phyloP scores from a whole-genome alignment of 1,140 invertebrate genomes.

The Macrobrachium nipponense region DNA sequence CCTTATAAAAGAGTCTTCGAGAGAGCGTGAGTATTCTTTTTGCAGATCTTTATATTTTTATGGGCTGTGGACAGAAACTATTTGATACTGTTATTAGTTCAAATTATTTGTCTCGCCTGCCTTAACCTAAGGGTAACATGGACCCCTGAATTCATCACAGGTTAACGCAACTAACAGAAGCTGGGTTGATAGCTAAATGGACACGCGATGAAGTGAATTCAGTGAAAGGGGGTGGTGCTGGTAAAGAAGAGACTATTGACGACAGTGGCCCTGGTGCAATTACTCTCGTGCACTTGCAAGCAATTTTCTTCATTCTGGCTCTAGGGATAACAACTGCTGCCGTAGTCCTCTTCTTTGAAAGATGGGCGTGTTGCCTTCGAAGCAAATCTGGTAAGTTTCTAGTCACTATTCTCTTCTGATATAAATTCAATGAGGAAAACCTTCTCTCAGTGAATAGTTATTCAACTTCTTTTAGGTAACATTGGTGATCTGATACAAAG shows the following conservation, averaged over 20 bases:
- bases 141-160: not conserved
- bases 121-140: no score
- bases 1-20: not conserved
- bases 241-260: not conserved
- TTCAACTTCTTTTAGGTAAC: no score
- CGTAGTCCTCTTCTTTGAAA: no score
- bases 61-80: not conserved
- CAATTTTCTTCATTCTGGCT: not conserved
- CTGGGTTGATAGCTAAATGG: not conserved
- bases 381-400: no score
- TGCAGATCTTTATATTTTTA: not conserved
- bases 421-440: no score
- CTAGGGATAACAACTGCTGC: no score
- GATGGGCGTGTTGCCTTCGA: no score
- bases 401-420: no score
- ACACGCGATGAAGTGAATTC: not conserved
- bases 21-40: not conserved
- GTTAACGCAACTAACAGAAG: not conserved
- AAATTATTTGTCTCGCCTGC: no score
- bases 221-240: not conserved
- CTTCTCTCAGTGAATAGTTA: no score
- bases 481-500: no score
- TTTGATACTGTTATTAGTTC: not conserved
- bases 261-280: not conserved
- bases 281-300: slow-evolving; percentile 12